A percentile compares a stretch with the other conserved stretches of the same genome.
Evolutionary conservation across 30 jellyfish, hydroid and myxozoan genomes (phyloP).

Genomic region (Hydractinia echinata): DNA sequence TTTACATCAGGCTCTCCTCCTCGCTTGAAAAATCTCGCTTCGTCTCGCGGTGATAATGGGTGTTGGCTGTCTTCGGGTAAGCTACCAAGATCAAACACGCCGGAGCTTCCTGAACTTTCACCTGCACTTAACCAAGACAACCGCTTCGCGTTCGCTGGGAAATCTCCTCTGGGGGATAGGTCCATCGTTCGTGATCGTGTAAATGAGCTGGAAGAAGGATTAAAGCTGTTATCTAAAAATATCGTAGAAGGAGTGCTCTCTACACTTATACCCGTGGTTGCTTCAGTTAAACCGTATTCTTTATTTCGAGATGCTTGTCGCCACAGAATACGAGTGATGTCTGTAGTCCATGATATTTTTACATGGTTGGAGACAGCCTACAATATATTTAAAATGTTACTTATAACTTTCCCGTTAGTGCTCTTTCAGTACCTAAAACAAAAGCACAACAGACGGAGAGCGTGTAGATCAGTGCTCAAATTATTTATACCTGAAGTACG

Average conservation of each 20-base stretch:
- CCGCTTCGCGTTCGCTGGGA: slow-evolving; percentile 43
- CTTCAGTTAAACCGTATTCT: slow-evolving; percentile 84
- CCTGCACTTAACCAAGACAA: slow-evolving; percentile 77
- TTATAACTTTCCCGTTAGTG: neutral
- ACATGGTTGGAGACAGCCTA: slow-evolving; percentile 55
- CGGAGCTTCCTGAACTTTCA: slow-evolving; percentile 79
- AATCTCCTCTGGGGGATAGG: slow-evolving; percentile 17
- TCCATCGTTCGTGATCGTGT: slow-evolving; percentile 42
- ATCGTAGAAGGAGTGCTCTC: slow-evolving; percentile 90
- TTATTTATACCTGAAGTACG: slow-evolving; percentile 60
- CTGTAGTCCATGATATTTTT: slow-evolving; percentile 76
- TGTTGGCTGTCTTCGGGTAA: slow-evolving; percentile 33
- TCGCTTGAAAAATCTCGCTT: neutral
- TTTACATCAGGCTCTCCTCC: slow-evolving; percentile 14
- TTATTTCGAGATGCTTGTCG: slow-evolving; percentile 69
- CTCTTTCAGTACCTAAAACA: neutral
- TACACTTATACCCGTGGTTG: slow-evolving; percentile 88
- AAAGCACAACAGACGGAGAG: neutral
- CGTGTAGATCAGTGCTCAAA: neutral
- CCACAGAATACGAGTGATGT: slow-evolving; percentile 63
- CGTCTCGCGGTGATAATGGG: slow-evolving; percentile 27
- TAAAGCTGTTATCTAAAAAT: slow-evolving; percentile 39
- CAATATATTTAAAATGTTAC: neutral
- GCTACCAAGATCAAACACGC: slow-evolving; percentile 69
- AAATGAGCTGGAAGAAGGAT: neutral